Base-by-base conservation (phyloP, 2,113 vertebrate species). In the Carassius carassius region DNA sequence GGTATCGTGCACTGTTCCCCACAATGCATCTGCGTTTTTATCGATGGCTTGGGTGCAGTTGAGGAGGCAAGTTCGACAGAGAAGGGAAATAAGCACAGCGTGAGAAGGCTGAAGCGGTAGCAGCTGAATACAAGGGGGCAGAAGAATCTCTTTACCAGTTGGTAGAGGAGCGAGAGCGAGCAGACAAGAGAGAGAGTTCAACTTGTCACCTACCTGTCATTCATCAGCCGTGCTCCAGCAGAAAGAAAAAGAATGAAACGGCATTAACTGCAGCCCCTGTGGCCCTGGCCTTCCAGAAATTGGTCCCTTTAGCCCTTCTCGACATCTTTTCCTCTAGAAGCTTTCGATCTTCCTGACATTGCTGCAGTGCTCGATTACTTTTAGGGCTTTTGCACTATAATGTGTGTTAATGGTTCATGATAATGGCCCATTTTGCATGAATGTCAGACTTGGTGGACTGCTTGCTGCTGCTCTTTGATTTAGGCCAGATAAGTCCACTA, bases 391-490 rank as follows among this genome's bases (percentile, higher is more conserved):
- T 41, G 79, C 73, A 82, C 47, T 78, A 23, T 84, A 78, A 82
- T 78, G 81, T 82, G 82, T 78, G 82, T 78, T 88, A 88, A 85
- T 86, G 85, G 78, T 80, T 84, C 44, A 77, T 86, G 29, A 67
- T 84, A 84, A 88, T 84, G 78, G 82, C 35, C 63, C 85, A 84
- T 85, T 85, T 72, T 86, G 58, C 58, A 67, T 82, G 78, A 41
- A 75, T 54, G 69, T 56, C 56, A 82, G 29, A 54, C 44, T 51
- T 11, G 19, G 41, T 41, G 14, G 54, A 56, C 51, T 81, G 75
- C 77, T 74, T 76, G 77, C 62, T 35, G 81, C 78, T 49, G 78
- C 67, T 60, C 54, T 82, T 54, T 86, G 67, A 73, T 79, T 88
- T 60, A 79, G 86, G 11, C 63, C 85, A 81, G 78, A 84, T 83